A percentile compares a stretch with the other conserved stretches of the same genome.
These are phyloP conservation scores for Gymnosoma rotundatum DNA, from an alignment of 2,888 invertebrate genomes.

Conservation along the genomic window DNA sequence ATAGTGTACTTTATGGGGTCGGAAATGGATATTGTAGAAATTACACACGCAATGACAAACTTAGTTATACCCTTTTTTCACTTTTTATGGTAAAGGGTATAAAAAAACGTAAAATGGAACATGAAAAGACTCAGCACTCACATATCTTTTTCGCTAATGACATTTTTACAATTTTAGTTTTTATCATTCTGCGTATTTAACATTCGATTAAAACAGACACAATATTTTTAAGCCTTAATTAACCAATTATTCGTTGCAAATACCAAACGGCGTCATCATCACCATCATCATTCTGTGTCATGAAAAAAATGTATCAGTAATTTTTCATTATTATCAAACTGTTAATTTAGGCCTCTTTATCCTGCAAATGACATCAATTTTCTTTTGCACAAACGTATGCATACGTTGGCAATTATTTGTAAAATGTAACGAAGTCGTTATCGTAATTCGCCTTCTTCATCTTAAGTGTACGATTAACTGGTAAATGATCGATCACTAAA, in stretches of 20 bases:
- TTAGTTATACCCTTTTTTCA: too few relatives aligned
- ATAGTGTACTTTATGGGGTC: too few relatives aligned
- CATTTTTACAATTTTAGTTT: conserved; percentile 41
- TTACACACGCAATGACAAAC: too few relatives aligned
- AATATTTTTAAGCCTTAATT: conserved; percentile 23
- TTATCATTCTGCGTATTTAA: conserved; percentile 1
- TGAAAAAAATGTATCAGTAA: conserved; percentile 52
- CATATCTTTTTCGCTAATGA: conserved; percentile 15
- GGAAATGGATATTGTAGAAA: too few relatives aligned
- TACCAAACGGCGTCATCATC: background rate
- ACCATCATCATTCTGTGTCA: conserved; percentile 43
- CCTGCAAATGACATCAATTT: conserved; percentile 64
- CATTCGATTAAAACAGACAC: conserved; percentile 28
- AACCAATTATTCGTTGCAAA: background rate
- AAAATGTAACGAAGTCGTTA: conserved; percentile 63
- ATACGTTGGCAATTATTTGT: conserved; percentile 44
- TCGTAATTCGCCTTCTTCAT: conserved; percentile 64
- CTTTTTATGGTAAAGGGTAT: too few relatives aligned
- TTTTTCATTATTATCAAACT: conserved; percentile 67
- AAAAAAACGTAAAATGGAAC: background rate
- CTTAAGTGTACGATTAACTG: conserved; percentile 20
- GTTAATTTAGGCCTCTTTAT: conserved; percentile 66
- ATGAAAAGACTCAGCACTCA: background rate
- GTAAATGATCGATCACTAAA: conserved; percentile 69
- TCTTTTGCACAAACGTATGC: background rate